A percentile compares a stretch with the other conserved stretches of the same genome.
phyloP scores from a whole-genome alignment of 1,140 invertebrate genomes.

The Centruroides sculpturatus region DNA sequence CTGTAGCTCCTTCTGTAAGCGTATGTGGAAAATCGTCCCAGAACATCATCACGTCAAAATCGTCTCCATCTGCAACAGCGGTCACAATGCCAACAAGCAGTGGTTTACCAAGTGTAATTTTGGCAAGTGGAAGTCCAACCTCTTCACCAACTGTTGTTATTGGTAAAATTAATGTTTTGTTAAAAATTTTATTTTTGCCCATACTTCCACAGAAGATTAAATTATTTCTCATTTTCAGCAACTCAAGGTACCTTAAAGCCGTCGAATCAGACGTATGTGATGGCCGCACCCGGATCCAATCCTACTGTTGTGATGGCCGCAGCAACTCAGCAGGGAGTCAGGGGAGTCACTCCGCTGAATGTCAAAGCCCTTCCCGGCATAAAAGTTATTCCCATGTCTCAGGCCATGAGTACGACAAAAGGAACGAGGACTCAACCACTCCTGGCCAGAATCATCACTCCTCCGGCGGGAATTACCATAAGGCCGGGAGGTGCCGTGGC shows the following conservation, averaged over 20 bases:
- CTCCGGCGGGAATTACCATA: background rate
- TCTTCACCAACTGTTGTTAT: too few relatives aligned
- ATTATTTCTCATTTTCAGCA: background rate
- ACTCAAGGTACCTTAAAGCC: conserved; percentile 2
- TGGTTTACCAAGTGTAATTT: too few relatives aligned
- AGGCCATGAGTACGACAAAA: background rate
- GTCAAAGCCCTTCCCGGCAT: background rate
- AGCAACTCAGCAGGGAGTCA: background rate
- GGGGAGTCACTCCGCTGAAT: background rate
- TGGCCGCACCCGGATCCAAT: background rate
- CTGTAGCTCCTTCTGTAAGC: too few relatives aligned
- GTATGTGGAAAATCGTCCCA: too few relatives aligned
- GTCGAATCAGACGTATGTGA: background rate
- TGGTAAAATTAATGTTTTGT: too few relatives aligned
- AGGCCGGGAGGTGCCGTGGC: background rate
- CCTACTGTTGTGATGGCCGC: background rate
- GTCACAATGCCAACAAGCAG: too few relatives aligned
- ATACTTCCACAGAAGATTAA: too few relatives aligned
- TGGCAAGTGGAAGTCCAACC: too few relatives aligned
- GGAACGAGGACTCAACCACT: background rate
- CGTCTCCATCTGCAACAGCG: too few relatives aligned
- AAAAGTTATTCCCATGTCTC: conserved; percentile 4
- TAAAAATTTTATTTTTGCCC: too few relatives aligned
- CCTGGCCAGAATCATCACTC: conserved; percentile 2
- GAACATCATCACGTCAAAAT: too few relatives aligned